These are phyloP conservation scores for Galleria mellonella DNA, from an alignment of 1,140 invertebrate genomes.

Conservation along the genomic window DNA sequence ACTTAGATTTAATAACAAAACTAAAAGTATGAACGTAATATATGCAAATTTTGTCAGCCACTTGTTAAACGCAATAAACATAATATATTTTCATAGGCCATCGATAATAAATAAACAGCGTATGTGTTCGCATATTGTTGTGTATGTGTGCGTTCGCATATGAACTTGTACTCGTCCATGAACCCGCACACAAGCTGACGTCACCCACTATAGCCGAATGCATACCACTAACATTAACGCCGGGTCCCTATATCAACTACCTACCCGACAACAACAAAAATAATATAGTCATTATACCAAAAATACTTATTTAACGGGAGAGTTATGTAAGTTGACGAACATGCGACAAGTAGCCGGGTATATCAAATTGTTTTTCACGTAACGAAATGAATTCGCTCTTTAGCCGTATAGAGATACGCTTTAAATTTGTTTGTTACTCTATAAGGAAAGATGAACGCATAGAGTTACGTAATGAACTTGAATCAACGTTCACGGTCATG, in stretches of 20 bases:
- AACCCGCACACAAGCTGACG: conserved; percentile 9
- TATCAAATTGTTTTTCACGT: conserved; percentile 7
- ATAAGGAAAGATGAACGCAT: conserved; percentile 30
- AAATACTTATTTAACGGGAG: too few species aligned
- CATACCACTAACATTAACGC: conserved; percentile 9
- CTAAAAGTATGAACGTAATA: background rate
- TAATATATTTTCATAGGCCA: background rate
- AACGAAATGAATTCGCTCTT: background rate
- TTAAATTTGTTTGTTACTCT: conserved; percentile 8
- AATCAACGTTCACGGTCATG: conserved; percentile 43
- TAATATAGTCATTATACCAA: too few species aligned
- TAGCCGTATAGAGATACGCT: background rate
- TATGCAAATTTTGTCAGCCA: too few species aligned
- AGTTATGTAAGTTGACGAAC: conserved; percentile 7
- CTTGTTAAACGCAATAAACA: too few species aligned
- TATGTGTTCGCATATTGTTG: conserved; percentile 9
- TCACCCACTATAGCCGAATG: conserved; percentile 11
- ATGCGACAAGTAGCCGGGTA: conserved; percentile 16
- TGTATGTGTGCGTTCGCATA: conserved; percentile 1
- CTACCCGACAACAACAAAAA: too few species aligned
- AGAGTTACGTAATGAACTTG: conserved; percentile 37
- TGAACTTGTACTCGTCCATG: conserved; percentile 15
- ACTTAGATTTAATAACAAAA: background rate
- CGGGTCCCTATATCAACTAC: too few species aligned
- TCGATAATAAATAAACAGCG: conserved; percentile 5